A percentile compares a stretch with the other conserved stretches of the same genome.
Evolutionary conservation across 2,888 invertebrate species (phyloP).

Genomic region (Thymelicus sylvestris): DNA sequence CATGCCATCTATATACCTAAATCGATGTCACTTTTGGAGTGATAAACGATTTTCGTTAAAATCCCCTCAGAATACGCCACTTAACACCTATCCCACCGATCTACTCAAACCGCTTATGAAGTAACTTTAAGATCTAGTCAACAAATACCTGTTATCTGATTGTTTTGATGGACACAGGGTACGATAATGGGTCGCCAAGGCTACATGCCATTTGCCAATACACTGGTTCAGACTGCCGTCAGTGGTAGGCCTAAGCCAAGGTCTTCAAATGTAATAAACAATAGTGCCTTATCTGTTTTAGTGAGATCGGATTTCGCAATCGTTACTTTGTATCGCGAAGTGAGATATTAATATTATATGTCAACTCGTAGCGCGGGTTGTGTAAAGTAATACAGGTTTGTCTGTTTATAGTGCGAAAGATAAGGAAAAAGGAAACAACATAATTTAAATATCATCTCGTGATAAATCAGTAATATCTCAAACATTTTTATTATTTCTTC

Average conservation of each 20-base stretch:
- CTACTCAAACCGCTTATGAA: neutral
- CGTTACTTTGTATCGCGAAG: constrained; percentile 15
- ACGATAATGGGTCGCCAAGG: constrained; percentile 24
- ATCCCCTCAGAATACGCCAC: too few relatives aligned
- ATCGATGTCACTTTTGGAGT: too few relatives aligned
- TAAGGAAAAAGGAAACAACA: constrained; percentile 16
- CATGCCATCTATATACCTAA: too few relatives aligned
- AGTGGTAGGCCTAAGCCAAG: constrained; percentile 24
- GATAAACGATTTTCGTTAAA: too few relatives aligned
- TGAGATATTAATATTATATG: constrained; percentile 12
- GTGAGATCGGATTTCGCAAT: constrained; percentile 21
- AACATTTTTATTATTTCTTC: neutral
- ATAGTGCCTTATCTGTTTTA: constrained; percentile 30
- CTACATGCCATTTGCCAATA: constrained; percentile 29
- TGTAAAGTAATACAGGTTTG: constrained; percentile 15
- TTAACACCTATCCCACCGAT: neutral
- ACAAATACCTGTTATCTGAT: constrained; percentile 7
- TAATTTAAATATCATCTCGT: neutral
- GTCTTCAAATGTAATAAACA: constrained; percentile 28
- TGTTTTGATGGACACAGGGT: constrained; percentile 10
- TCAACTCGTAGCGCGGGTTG: constrained; percentile 13
- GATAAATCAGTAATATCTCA: constrained; percentile 38
- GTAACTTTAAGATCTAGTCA: neutral
- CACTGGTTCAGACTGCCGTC: constrained; percentile 11
- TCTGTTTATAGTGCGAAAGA: constrained; percentile 12